Conservation (phyloP, 2,888 invertebrate genomes). For the Onchidella celtica region DNA sequence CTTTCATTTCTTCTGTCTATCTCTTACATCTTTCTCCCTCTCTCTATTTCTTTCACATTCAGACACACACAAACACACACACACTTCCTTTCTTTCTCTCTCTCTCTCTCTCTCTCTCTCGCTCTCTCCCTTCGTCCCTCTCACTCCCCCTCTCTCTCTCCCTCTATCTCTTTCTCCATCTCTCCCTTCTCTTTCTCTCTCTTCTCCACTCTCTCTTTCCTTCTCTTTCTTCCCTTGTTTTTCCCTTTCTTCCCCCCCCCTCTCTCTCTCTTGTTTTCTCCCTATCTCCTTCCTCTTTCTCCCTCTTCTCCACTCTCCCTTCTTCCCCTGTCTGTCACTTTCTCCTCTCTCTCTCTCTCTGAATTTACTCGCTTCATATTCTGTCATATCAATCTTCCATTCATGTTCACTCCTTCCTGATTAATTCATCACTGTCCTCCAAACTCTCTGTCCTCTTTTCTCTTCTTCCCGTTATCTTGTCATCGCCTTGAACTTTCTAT, state of each 20-base stretch:
- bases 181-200: neutral
- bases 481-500: too few relatives aligned
- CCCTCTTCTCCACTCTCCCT: neutral
- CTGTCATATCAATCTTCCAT: neutral
- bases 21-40: neutral
- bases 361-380: neutral
- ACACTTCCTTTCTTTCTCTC: neutral
- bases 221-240: neutral
- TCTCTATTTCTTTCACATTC: constrained; percentile 13
- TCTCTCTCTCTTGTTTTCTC: neutral
- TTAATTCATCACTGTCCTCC: neutral
- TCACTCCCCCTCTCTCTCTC: neutral
- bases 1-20: too few relatives aligned
- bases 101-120: constrained; percentile 19
- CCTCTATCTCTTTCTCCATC: neutral
- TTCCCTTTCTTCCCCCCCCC: neutral
- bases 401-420: too few relatives aligned
- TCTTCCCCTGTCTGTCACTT: neutral
- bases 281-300: neutral
- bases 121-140: constrained; percentile 9
- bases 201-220: neutral
- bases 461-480: too few relatives aligned
- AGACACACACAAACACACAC: neutral
- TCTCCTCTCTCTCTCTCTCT: neutral
- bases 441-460: too few relatives aligned